Base-by-base conservation (phyloP, 2,888 invertebrate genomes). In the Conops quadrifasciatus region DNA sequence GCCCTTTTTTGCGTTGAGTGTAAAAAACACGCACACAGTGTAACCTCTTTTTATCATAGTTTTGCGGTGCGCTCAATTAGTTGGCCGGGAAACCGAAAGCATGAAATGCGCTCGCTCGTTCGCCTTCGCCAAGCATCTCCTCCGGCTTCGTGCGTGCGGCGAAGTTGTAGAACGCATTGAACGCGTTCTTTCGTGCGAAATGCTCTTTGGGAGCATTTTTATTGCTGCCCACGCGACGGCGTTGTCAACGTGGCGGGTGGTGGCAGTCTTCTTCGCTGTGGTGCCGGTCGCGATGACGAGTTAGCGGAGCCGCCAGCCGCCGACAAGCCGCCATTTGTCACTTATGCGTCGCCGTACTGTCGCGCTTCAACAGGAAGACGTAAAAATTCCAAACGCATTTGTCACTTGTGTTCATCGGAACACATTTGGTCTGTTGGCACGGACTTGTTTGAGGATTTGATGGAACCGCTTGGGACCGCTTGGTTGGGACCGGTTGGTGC, bases 231-330 rank as follows among this genome's bases (percentile, higher is more conserved):
- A 59, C 65, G 60, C 58, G 2, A 21, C 16, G 59, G 11, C 24
- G 19, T 45, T 60, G 66, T 72, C 72, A 71, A 65, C 71, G 53
- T 72, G 67, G 36, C 26, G 43, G n/a, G 62, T 64, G 49, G 71
- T 67, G 71, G 45, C 53, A 49, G 67, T 77, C 79, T 81, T 81
- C 80, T 79, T 77, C 75, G 75, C 75, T 77, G 76, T 80, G 80
- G 11, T 21, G 53, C 19, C 60, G 13, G 7, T 60, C 49, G 16
- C 7, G 56, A 13, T 53, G 36, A 30, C 62, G 51, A 49, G 28
- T 24, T 21, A 58, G n/a, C 56, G 26, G 15, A 16, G 60, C 28
- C 70, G 73, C 66, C 60, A 71, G 62, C 67, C 71, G 21, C 65
- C 64, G 63, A 65, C 26, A 16, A 21, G n/a, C 15, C 15, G 53